Evolutionary conservation across 2,113 vertebrate genomes (phyloP).

Genomic region (Proteles cristata): DNA sequence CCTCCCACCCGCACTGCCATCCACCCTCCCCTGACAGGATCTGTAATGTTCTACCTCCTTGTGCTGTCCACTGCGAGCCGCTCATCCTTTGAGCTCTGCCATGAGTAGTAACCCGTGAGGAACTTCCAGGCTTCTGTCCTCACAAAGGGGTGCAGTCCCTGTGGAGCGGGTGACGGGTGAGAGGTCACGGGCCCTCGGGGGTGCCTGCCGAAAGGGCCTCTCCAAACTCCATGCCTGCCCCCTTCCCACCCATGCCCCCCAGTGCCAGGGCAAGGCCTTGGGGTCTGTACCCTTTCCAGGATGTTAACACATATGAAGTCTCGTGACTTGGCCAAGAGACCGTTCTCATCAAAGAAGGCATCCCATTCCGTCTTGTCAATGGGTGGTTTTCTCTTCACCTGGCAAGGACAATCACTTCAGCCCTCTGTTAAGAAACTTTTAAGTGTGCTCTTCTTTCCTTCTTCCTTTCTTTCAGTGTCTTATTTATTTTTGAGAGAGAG

Average conservation of each 20-base stretch:
- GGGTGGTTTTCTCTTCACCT: constrained; percentile 71
- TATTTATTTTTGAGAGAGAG: no score
- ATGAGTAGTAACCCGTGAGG: constrained; percentile 77
- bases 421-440: not conserved
- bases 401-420: not conserved
- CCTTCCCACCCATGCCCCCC: not conserved
- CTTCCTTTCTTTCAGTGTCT: no score
- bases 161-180: not conserved
- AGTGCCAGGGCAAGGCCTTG: not conserved
- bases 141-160: constrained; percentile 55
- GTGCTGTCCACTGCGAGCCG: constrained; percentile 37
- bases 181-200: not conserved
- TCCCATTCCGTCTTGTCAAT: constrained; percentile 79
- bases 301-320: constrained; percentile 80
- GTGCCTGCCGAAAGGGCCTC: not conserved
- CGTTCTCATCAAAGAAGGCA: constrained; percentile 80
- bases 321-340: constrained; percentile 76
- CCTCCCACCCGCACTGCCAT: not conserved
- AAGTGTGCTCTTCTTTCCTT: not conserved
- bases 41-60: constrained; percentile 47
- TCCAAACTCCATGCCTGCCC: not conserved
- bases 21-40: not conserved
- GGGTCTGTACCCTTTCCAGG: constrained; percentile 67
- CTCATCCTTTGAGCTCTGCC: constrained; percentile 70
- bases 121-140: constrained; percentile 76